A percentile compares a stretch with the other conserved stretches of the same genome.
Conservation (phyloP, 1,140 invertebrate species). For the Rhopalosiphum maidis region DNA sequence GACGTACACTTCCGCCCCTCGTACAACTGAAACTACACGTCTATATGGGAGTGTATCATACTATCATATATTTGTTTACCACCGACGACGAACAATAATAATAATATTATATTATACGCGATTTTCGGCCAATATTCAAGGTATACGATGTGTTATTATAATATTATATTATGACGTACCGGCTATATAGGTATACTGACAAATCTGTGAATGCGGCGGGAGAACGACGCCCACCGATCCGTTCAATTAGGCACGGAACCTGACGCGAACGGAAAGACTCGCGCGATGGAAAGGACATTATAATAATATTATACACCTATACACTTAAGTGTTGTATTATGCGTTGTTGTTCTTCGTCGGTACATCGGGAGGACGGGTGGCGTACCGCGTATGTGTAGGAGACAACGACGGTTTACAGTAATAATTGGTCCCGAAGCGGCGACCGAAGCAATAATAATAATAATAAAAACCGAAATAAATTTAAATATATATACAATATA, state of each 20-base stretch:
- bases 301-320: not conserved
- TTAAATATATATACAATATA: not conserved
- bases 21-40: not conserved
- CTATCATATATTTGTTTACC: not conserved
- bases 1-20: not conserved
- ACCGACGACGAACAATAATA: not conserved
- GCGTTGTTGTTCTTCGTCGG: not conserved
- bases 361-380: too few species aligned
- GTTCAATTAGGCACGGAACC: conserved; percentile 23
- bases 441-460: not conserved
- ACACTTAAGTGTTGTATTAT: not conserved
- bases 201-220: not conserved
- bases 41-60: not conserved
- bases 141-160: not conserved
- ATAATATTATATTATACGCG: not conserved
- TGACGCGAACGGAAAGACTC: not conserved
- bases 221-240: conserved; percentile 30
- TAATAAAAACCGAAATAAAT: conserved; percentile 10
- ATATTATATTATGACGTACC: not conserved
- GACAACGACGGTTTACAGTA: not conserved
- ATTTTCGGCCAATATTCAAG: not conserved
- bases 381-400: not conserved
- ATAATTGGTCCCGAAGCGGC: not conserved
- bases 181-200: not conserved
- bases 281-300: not conserved